Evolutionary conservation across 2,113 vertebrate genomes (phyloP).

Genomic region (Ochotona princeps): DNA sequence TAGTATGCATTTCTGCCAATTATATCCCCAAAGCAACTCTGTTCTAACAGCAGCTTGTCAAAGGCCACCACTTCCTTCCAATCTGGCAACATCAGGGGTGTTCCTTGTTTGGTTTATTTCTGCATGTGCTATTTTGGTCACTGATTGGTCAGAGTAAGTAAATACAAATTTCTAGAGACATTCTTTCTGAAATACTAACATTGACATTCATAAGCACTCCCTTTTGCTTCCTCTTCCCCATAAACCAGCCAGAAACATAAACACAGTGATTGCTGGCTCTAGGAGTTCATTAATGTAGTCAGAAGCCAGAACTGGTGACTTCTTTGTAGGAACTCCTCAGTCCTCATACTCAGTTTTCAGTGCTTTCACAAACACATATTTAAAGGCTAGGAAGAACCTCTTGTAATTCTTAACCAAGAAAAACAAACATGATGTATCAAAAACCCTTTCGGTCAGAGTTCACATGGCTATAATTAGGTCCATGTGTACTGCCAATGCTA

Average conservation of each 20-base stretch:
- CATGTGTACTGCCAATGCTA: constrained; percentile 15
- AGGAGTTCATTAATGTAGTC: not conserved
- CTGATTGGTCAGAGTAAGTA: constrained; percentile 49
- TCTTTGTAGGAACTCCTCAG: constrained; percentile 5
- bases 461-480: constrained; percentile 22
- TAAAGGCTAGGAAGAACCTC: constrained; percentile 29
- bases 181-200: constrained; percentile 58
- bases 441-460: constrained; percentile 40
- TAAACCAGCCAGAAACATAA: not conserved
- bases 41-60: constrained; percentile 57
- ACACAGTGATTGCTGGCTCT: not conserved
- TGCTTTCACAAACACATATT: constrained; percentile 19
- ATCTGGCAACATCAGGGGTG: constrained; percentile 40
- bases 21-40: constrained; percentile 52
- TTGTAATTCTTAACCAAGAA: constrained; percentile 59
- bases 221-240: not conserved
- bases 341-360: constrained; percentile 6
- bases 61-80: constrained; percentile 39
- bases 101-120: constrained; percentile 39
- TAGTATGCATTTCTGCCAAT: constrained; percentile 21
- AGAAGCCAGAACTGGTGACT: constrained; percentile 46
- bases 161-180: constrained; percentile 41
- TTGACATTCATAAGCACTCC: constrained; percentile 7
- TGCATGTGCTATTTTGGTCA: constrained; percentile 59
- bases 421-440: constrained; percentile 10